Evolutionary conservation across 1,140 invertebrate genomes (phyloP), one percentile per base, ranked within the genome.

Genomic region (Heliconius melpomene): DNA sequence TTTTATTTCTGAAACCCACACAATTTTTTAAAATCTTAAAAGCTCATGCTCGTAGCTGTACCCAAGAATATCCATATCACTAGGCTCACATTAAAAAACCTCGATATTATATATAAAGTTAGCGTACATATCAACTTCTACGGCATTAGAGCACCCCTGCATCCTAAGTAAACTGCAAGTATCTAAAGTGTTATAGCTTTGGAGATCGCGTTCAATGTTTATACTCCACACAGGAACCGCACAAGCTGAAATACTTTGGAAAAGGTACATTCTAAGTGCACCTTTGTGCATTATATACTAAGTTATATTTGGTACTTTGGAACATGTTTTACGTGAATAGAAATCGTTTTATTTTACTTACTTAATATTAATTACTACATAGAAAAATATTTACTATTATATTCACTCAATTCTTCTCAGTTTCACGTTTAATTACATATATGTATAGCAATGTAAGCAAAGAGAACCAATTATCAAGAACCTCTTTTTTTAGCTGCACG

Each of bases 161-260:
- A n/a, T 78, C 60, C 36, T 54, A 73, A 82, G 80, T 82, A 79
- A 79, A 76, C 73, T 60, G 73, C 36, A 72, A 82, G 77, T 76
- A 76, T 76, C 77, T 79, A 50, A 82, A 82, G 80, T 78, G 79
- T 77, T 81, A 81, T 79, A 82, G 77, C 80, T 82, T 82, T 79
- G 50, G 46, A 78, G 75, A 79, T 60, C 76, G 46, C 76, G 72
- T 80, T 80, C 79, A 73, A 79, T 78, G 74, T 79, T 80, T 77
- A 80, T 71, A 77, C 54, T 77, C 57, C 72, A 79, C 54, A 46
- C 46, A 66, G 40, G 66, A 72, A 77, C 71, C 71, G 23, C 71
- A 66, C 60, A 29, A 66, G 60, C 60, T 66, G 26, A 66, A 66
- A 66, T 66, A 66, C 60, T 66, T 29, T 29, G 60, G 60, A 29